Conservation (phyloP, 64 coral and sea anemone genomes). For the Porites lutea region DNA sequence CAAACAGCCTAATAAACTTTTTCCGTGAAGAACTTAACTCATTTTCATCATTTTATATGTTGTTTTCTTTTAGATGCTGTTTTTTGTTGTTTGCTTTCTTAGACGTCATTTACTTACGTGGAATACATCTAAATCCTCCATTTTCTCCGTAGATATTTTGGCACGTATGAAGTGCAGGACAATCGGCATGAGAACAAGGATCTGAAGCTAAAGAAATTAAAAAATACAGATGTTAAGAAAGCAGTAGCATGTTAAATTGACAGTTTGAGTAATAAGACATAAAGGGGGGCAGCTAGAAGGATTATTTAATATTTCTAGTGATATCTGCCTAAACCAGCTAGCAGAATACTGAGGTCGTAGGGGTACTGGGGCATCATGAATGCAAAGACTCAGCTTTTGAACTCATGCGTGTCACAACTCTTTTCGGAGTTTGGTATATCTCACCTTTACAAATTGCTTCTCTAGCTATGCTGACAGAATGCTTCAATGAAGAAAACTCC, state of each 20-base stretch:
- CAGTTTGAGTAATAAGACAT: background rate
- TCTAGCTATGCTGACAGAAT: background rate
- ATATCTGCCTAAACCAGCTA: too few relatives aligned
- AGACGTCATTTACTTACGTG: background rate
- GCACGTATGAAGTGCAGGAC: background rate
- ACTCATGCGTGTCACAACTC: too few relatives aligned
- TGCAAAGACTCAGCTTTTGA: too few relatives aligned
- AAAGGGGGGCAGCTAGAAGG: background rate
- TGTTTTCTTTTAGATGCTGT: too few relatives aligned
- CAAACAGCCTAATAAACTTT: too few relatives aligned
- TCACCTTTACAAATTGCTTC: constrained; percentile 11
- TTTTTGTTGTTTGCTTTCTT: too few relatives aligned
- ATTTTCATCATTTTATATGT: too few relatives aligned
- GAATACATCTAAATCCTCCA: constrained; percentile 9
- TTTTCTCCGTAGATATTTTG: background rate
- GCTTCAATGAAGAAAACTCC: background rate
- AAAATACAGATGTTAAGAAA: background rate
- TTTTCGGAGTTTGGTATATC: background rate
- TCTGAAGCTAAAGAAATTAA: background rate
- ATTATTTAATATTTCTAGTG: too few relatives aligned
- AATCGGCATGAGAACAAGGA: background rate
- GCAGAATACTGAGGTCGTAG: too few relatives aligned
- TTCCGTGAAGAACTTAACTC: too few relatives aligned
- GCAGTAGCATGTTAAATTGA: background rate
- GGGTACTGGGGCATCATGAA: too few relatives aligned